Evolutionary conservation across 2,888 invertebrate species (phyloP).

Genomic region (Oligia strigilis): DNA sequence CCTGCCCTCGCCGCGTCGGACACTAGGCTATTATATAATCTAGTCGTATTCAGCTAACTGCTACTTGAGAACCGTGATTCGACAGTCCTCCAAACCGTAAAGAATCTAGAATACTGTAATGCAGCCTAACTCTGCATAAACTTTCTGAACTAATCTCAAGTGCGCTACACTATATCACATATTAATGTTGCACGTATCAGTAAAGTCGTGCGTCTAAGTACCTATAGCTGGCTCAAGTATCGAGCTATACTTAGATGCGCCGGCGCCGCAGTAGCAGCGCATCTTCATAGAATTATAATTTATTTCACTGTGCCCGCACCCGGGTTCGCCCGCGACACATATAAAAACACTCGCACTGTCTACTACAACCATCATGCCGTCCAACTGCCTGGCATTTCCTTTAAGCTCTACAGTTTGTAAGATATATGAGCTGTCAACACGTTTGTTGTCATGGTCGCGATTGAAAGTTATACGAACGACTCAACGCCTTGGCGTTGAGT

Average conservation of each 20-base stretch:
- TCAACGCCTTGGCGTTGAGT: background rate
- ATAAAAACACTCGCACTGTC: slow-evolving; percentile 18
- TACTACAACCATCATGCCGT: background rate
- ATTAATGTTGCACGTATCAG: slow-evolving; percentile 10
- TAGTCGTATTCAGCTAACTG: background rate
- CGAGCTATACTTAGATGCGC: slow-evolving; percentile 49
- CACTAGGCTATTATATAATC: background rate
- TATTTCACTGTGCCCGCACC: slow-evolving; percentile 24
- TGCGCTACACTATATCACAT: slow-evolving; percentile 2
- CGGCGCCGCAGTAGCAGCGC: slow-evolving; percentile 36
- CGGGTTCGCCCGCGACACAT: slow-evolving; percentile 26
- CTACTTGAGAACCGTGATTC: background rate
- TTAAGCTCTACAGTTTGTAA: slow-evolving; percentile 5
- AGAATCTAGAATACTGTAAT: background rate
- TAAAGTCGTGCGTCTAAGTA: slow-evolving; percentile 30
- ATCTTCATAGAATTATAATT: slow-evolving; percentile 46
- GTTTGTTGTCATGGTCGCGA: slow-evolving; percentile 19
- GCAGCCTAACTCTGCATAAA: background rate
- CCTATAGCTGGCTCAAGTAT: slow-evolving; percentile 9
- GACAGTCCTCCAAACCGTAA: no score
- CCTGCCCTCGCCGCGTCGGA: background rate
- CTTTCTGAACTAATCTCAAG: background rate
- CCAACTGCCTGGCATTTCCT: slow-evolving; percentile 18
- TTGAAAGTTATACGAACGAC: slow-evolving; percentile 10
- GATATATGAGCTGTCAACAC: slow-evolving; percentile 40